Evolutionary conservation across 2,113 vertebrate genomes (phyloP).

Genomic region (Diadophis punctatus): DNA sequence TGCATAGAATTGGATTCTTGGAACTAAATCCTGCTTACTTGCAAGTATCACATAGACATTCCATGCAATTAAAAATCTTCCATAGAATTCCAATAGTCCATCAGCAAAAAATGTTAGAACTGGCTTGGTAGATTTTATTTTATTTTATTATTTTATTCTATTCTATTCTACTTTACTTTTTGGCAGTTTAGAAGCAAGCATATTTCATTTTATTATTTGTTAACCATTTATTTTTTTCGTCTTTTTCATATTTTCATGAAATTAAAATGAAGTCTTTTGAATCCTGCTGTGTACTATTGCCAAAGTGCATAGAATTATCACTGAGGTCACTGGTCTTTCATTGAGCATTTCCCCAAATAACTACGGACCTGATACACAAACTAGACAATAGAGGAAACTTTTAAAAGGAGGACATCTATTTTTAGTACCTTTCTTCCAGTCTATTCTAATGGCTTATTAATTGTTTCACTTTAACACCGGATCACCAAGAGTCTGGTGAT

Average conservation of each 20-base stretch:
- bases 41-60: constrained; percentile 32
- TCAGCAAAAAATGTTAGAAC: not conserved
- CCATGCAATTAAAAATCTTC: constrained; percentile 22
- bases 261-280: constrained; percentile 23
- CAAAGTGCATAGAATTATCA: not conserved
- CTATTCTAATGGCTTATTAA: not conserved
- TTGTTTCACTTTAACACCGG: not conserved
- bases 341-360: not conserved
- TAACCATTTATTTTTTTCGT: not conserved
- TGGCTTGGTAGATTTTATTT: constrained; percentile 2
- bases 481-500: not conserved
- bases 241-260: constrained; percentile 29
- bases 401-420: not conserved
- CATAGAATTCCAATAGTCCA: constrained; percentile 20
- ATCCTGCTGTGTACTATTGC: not conserved
- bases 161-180: not conserved
- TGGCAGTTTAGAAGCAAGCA: not conserved
- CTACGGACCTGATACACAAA: not conserved
- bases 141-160: not conserved
- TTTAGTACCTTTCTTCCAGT: not conserved
- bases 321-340: not conserved
- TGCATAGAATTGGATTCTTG: constrained; percentile 58
- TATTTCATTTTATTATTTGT: not conserved
- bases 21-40: constrained; percentile 59
- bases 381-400: not conserved